Evolutionary conservation across 2,113 vertebrate species (phyloP), one percentile per base, ranked within the genome.

Genomic region (Tenebrosternarchus preto): DNA sequence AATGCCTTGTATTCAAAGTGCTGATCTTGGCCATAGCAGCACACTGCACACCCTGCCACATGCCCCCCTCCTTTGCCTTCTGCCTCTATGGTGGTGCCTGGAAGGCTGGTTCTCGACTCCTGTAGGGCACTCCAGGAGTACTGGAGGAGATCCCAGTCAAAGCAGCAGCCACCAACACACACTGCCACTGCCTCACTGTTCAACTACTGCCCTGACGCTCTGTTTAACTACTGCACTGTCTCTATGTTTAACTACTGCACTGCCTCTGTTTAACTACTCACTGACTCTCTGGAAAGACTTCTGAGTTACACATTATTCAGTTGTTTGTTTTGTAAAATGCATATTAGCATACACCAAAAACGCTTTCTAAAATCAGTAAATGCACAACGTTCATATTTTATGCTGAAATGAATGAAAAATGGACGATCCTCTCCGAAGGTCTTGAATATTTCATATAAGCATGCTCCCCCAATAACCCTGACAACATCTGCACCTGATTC

Each of bases 21-120:
- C 39, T 39, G 46, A 36, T 39, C 24, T 61, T 61, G 25, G 36
- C 60, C 12, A 24, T 25, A 50, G 9, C 69, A 15, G 2, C 6
- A 60, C 39, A 59, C 22, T 61, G 77, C 25, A 46, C 5, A 50
- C 2, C 16, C 46, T n/a, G 46, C 43, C 61, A 55, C 55, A 73
- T 56, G 22, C 46, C 60, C 1, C 3, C 39, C 71, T 31, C 33
- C 53, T 66, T 68, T 59, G 70, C 63, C 67, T 75, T 75, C 33
- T 67, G 33, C 19, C 43, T 68, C 63, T 63, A 67, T 75, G 72
- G 71, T 75, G 63, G 75, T 27, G 50, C n/a, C 61, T 81, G 31
- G 57, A 50, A 68, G 66, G 61, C 43, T 36, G 74, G 74, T 61
- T 16, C 50, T 59, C 53, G 20, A 15, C 33, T 43, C n/a, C 50